These are phyloP conservation scores for Callosobruchus maculatus DNA, from an alignment of 2,888 invertebrate genomes.

Conservation along the genomic window DNA sequence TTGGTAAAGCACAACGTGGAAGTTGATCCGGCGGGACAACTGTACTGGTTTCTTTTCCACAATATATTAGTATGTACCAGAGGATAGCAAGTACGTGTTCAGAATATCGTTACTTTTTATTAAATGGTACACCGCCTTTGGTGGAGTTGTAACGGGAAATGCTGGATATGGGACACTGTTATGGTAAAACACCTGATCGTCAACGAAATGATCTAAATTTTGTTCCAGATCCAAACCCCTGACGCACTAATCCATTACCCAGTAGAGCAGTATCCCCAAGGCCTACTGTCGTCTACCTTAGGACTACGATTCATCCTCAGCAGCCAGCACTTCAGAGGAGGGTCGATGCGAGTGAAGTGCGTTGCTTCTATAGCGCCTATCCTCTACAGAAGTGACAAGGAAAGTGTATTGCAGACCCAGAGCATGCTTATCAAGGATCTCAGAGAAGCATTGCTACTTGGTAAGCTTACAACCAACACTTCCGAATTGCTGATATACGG, in stretches of 20 bases:
- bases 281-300: slow-evolving; percentile 56
- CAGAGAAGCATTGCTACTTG: slow-evolving; percentile 60
- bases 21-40: too few species aligned
- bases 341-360: slow-evolving; percentile 61
- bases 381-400: slow-evolving; percentile 58
- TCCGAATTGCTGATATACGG: too few species aligned
- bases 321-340: slow-evolving; percentile 56
- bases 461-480: slow-evolving; percentile 54
- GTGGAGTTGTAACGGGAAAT: too few species aligned
- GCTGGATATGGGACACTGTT: too few species aligned
- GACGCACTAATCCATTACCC: slow-evolving; percentile 55
- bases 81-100: too few species aligned
- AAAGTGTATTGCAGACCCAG: slow-evolving; percentile 56
- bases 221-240: slow-evolving; percentile 51
- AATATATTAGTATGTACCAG: too few species aligned
- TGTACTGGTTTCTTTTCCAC: too few species aligned
- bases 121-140: too few species aligned
- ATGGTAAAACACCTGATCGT: too few species aligned
- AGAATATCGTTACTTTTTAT: too few species aligned
- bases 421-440: slow-evolving; percentile 56
- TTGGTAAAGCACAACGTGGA: too few species aligned
- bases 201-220: background rate
- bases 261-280: slow-evolving; percentile 54
- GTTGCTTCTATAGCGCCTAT: slow-evolving; percentile 59
- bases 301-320: slow-evolving; percentile 56